phyloP scores from a whole-genome alignment of 2,797 vertebrate genomes.

The Falco columbarius region DNA sequence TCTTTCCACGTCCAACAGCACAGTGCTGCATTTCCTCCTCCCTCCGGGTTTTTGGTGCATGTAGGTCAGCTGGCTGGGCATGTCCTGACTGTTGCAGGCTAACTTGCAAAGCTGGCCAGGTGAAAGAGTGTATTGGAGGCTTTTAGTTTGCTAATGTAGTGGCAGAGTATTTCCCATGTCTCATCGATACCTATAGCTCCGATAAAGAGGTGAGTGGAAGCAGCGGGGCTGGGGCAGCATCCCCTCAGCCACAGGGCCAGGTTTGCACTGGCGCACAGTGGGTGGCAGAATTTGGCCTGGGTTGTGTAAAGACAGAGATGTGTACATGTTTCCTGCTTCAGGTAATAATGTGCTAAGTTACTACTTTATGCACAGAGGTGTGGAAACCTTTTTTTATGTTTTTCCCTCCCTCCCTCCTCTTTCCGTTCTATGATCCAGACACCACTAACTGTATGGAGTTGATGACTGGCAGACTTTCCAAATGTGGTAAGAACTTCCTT shows the following conservation, averaged over 20 bases:
- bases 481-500: slow-evolving; percentile 90
- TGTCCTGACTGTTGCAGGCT: not conserved
- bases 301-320: slow-evolving; percentile 36
- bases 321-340: slow-evolving; percentile 70
- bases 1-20: not conserved
- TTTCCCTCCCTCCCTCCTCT: slow-evolving; percentile 77
- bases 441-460: slow-evolving; percentile 88
- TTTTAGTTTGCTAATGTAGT: not conserved
- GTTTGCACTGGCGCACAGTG: not conserved
- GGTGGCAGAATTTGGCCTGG: slow-evolving; percentile 54
- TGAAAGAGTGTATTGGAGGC: not conserved
- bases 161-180: not conserved
- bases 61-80: not conserved
- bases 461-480: slow-evolving; percentile 91
- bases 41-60: not conserved
- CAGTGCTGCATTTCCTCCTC: not conserved
- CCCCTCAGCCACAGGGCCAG: not conserved
- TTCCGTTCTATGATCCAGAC: slow-evolving; percentile 87
- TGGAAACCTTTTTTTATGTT: slow-evolving; percentile 73
- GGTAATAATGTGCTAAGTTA: slow-evolving; percentile 69
- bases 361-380: slow-evolving; percentile 70
- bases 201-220: not conserved
- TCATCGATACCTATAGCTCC: not conserved
- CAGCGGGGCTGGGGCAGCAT: not conserved
- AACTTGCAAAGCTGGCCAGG: not conserved